phyloP scores from a whole-genome alignment of 2,888 invertebrate species.

The Odontomyia ornata region DNA sequence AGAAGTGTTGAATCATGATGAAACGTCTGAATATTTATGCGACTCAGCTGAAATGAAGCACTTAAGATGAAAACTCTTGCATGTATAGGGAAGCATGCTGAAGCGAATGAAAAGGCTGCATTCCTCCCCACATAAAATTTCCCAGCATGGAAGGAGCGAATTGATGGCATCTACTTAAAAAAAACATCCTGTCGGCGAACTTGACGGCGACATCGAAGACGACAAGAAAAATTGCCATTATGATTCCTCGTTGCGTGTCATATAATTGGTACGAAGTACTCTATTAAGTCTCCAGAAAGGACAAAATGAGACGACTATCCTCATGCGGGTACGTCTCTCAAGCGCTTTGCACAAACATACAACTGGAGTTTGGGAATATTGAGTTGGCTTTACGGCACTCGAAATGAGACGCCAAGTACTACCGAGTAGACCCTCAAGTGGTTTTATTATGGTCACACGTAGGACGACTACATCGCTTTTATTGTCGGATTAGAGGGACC shows the following conservation, averaged over 20 bases:
- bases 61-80: no score
- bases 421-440: slow-evolving; percentile 29
- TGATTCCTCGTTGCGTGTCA: slow-evolving; percentile 7
- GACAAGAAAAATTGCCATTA: not conserved
- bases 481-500: slow-evolving; percentile 35
- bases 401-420: slow-evolving; percentile 39
- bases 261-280: slow-evolving; percentile 8
- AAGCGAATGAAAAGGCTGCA: no score
- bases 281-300: not conserved
- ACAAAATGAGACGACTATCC: not conserved
- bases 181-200: no score
- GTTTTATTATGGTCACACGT: slow-evolving; percentile 39
- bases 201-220: not conserved
- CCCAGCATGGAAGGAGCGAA: no score
- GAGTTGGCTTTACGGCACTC: slow-evolving; percentile 34
- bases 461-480: slow-evolving; percentile 29
- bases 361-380: slow-evolving; percentile 17
- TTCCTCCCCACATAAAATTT: no score
- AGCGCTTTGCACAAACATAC: not conserved
- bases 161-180: no score
- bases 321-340: not conserved
- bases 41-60: no score
- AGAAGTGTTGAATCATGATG: no score
- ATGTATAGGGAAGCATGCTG: no score
- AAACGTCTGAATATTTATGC: no score